Evolutionary conservation across 2,797 vertebrate genomes (phyloP), one percentile per base, ranked within the genome.

Genomic region (Pangasius krempfi): DNA sequence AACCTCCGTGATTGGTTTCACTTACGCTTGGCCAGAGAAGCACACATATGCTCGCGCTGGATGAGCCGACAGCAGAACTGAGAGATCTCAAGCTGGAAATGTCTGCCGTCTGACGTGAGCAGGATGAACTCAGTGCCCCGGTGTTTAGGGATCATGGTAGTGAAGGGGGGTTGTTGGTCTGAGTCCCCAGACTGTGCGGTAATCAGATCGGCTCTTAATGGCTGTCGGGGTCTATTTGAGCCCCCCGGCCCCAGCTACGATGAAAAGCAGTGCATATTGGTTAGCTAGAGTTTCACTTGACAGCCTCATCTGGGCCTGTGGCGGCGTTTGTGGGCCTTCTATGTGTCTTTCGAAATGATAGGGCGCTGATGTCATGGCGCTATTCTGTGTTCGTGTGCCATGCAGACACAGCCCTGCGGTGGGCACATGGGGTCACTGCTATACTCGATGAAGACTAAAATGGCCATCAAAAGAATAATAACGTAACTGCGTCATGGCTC

Each of bases 311-410:
- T 81, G 84, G 78, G 73, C 86, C 83, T 87, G 62, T 87, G 88
- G 79, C 47, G 10, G 44, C 56, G 84, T 94, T 94, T 87, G 88
- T 80, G 90, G 92, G 93, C 91, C 94, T 94, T 86, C 44, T 93
- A 92, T 90, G 91, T 91, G 91, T 94, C 91, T 93, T 84, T 78
- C 85, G 92, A 92, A 92, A 95, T 94, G 94, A 94, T 93, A 93
- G 92, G 93, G 91, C 82, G 90, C 91, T 96, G 96, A 96, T 95
- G 94, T 96, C 95, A 96, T 95, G 91, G 92, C 93, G 91, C 92
- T 91, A 90, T 93, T 92, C 92, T 79, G 84, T 94, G 93, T 95
- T 95, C 94, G 92, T 93, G 68, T 88, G 87, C 40, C 73, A 60
- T 84, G 70, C 66, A 13, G n/a, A 52, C 52, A 20, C 58, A 66